These are phyloP conservation scores for Varecia variegata DNA, from an alignment of 2,797 vertebrate genomes.

Conservation along the genomic window DNA sequence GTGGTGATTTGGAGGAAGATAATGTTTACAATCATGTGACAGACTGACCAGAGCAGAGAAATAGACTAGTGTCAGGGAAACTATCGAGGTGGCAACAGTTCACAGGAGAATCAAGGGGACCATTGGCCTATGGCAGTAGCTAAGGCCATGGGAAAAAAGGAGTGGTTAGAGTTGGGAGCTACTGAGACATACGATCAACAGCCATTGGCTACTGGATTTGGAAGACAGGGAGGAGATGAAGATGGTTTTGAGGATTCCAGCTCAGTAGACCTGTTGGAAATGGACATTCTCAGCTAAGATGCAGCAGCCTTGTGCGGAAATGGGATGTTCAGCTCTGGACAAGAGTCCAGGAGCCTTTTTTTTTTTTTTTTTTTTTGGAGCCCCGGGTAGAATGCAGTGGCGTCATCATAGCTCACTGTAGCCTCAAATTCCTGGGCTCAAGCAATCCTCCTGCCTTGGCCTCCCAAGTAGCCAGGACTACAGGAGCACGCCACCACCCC, in stretches of 20 bases:
- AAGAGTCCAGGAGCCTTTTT: not conserved
- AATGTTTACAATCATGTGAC: not conserved
- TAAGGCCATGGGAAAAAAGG: not conserved
- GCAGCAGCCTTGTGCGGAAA: not conserved
- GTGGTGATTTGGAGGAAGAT: conserved; percentile 20
- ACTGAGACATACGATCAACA: not conserved
- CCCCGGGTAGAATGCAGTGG: not conserved
- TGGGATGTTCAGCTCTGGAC: not conserved
- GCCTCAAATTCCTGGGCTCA: not conserved
- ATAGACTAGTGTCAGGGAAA: not conserved
- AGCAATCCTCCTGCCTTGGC: not conserved
- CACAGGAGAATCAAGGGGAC: not conserved
- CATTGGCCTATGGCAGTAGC: not conserved
- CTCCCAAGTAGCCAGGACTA: not conserved
- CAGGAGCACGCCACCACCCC: not conserved
- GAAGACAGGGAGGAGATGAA: not conserved
- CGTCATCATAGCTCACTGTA: not conserved
- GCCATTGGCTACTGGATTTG: not conserved
- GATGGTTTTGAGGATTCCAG: not conserved
- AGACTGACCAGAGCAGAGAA: not conserved
- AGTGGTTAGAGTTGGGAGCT: not conserved
- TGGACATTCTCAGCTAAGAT: not conserved
- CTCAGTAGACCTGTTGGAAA: not conserved
- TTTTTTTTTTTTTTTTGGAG: not conserved
- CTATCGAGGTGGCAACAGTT: not conserved